Conservation (phyloP, 2,113 vertebrate species). For the Burhinus oedicnemus region DNA sequence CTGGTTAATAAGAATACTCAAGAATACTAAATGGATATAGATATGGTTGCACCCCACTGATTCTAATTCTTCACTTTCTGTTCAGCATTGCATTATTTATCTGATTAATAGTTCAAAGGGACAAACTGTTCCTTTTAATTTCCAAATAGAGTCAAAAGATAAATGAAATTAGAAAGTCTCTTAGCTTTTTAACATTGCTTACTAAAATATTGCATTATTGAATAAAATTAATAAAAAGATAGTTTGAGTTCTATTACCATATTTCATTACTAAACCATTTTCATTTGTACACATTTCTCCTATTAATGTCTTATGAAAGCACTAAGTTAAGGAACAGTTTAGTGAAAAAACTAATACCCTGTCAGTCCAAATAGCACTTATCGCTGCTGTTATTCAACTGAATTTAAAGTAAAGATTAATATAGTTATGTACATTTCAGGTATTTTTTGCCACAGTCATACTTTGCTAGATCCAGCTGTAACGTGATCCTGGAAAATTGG, state of each 20-base stretch:
- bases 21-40: background rate
- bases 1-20: background rate
- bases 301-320: background rate
- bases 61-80: background rate
- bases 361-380: background rate
- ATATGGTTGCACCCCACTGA: background rate
- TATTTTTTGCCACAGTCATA: background rate
- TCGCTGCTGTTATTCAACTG: background rate
- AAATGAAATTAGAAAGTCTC: background rate
- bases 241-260: background rate
- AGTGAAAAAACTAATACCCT: background rate
- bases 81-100: background rate
- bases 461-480: background rate
- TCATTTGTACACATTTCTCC: background rate
- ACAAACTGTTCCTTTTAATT: background rate
- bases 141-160: background rate
- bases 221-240: background rate
- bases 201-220: background rate
- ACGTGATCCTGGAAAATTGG: background rate
- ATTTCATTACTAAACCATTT: background rate
- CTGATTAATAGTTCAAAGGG: background rate
- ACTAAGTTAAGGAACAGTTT: background rate
- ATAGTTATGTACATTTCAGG: too few relatives aligned
- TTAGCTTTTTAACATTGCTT: background rate
- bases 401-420: background rate